Conservation (phyloP, 2,888 invertebrate genomes). For the Cheilosia variabilis region DNA sequence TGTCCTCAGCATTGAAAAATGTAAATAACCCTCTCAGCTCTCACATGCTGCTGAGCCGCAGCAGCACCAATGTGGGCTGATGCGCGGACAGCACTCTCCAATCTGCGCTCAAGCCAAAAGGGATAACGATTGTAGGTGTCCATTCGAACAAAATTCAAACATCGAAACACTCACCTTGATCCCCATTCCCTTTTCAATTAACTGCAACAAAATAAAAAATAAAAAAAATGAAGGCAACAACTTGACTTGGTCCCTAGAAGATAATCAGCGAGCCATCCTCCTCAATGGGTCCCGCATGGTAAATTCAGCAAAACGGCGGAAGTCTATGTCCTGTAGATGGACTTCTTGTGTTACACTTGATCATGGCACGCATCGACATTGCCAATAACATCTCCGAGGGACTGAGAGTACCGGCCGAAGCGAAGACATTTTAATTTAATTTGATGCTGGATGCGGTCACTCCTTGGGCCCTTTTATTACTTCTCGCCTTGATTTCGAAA, state of each 20-base stretch:
- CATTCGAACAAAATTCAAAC: slow-evolving; percentile 74
- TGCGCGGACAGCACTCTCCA: slow-evolving; percentile 14
- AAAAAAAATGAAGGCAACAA: slow-evolving; percentile 16
- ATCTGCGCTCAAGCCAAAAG: neutral
- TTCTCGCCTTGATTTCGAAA: slow-evolving; percentile 67
- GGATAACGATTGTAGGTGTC: slow-evolving; percentile 73
- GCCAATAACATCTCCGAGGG: slow-evolving; percentile 68
- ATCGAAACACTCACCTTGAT: slow-evolving; percentile 73
- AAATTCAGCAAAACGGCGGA: slow-evolving; percentile 70
- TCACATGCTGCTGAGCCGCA: neutral
- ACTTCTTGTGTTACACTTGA: slow-evolving; percentile 76
- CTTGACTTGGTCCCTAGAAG: slow-evolving; percentile 47
- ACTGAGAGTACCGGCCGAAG: slow-evolving; percentile 15
- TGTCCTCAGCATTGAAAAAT: slow-evolving; percentile 4
- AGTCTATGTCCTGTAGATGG: slow-evolving; percentile 75
- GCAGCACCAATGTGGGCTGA: slow-evolving; percentile 34
- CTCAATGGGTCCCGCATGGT: slow-evolving; percentile 53
- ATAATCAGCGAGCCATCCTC: slow-evolving; percentile 57
- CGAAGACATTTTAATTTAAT: slow-evolving; percentile 75
- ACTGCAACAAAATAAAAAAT: slow-evolving; percentile 44
- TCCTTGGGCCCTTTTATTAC: slow-evolving; percentile 74
- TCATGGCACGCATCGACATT: slow-evolving; percentile 76
- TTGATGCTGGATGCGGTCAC: slow-evolving; percentile 72
- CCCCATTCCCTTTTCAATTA: slow-evolving; percentile 73
- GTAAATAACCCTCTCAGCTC: slow-evolving; percentile 3